A percentile compares a stretch with the other conserved stretches of the same genome.
Evolutionary conservation across 2,113 vertebrate species (phyloP).

Genomic region (Callopanchax toddi): DNA sequence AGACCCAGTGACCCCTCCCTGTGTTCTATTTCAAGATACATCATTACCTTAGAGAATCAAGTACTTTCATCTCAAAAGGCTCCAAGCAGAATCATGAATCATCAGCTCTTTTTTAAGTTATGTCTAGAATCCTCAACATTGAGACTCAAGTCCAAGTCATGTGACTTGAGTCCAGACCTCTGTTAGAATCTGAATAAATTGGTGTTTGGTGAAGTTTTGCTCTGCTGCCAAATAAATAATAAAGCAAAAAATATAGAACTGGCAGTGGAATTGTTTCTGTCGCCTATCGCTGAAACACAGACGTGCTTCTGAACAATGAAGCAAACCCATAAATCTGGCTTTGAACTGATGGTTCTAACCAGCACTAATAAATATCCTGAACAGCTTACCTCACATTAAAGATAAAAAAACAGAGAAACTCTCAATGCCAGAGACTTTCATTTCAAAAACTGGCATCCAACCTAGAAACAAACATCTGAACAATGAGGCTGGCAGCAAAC

Average conservation of each 20-base stretch:
- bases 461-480: background rate
- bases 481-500: background rate
- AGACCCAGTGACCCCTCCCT: too few relatives aligned
- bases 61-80: too few relatives aligned
- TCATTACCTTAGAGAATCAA: too few relatives aligned
- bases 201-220: too few relatives aligned
- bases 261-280: constrained; percentile 8
- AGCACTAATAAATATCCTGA: background rate
- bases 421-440: background rate
- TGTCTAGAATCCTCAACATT: too few relatives aligned
- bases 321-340: constrained; percentile 4
- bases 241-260: constrained; percentile 18
- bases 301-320: background rate
- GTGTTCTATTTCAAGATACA: too few relatives aligned
- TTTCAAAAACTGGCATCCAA: background rate
- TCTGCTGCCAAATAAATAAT: constrained; percentile 29
- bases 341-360: background rate
- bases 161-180: too few relatives aligned
- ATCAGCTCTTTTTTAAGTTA: too few relatives aligned
- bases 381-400: background rate
- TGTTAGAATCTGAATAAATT: too few relatives aligned
- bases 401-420: background rate
- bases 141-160: too few relatives aligned
- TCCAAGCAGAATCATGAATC: too few relatives aligned
- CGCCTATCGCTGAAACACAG: constrained; percentile 19